Evolutionary conservation across 1,140 invertebrate species (phyloP), one percentile per base, ranked within the genome.

Genomic region (Berghia stephanieae): DNA sequence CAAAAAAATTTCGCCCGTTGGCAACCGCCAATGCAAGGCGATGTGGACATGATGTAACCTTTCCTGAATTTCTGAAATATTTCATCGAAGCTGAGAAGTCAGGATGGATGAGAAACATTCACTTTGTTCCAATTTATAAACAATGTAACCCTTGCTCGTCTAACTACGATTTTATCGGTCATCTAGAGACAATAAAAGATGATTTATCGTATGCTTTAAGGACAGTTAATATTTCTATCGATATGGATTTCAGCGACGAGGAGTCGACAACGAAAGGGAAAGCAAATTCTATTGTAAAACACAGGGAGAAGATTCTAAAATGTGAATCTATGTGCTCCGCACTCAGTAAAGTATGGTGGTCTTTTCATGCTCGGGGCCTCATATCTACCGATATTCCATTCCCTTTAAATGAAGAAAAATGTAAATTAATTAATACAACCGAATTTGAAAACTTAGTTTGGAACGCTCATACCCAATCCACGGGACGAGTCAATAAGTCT

Each of bases 21-120:
- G 27, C 83, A 34, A 75, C 79, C n/a, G n/a, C n/a, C 34, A 42
- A 75, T 2, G 83, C 80, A 31, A 68, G 79, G 38, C 34, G 79
- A n/a, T 86, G 85, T 78, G 85, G 85, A 3, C 82, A 86, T 78
- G 84, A 86, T 66, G 76, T 84, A 4, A 85, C 84, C 16, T 86
- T 86, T 78, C 75, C 67, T 10, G 85, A 86, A 66, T 86, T 86
- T 75, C 79, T 83, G 18, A 77, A 81, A 52, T 85, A 86, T 71
- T 82, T 86, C 40, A 81, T 86, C 36, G 82, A 86, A 57, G 60
- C 78, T 66, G 75, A 78, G 55, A 55, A 36, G 57, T 40, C 18
- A 40, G 75, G 80, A n/a, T 60, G 52, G 40, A 38, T 77, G 13
- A 63, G 83, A 24, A 81, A 86, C 72, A 81, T 76, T 1, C 84